phyloP scores from a whole-genome alignment of 1,140 invertebrate species.

The Ostrea denselamellosa region DNA sequence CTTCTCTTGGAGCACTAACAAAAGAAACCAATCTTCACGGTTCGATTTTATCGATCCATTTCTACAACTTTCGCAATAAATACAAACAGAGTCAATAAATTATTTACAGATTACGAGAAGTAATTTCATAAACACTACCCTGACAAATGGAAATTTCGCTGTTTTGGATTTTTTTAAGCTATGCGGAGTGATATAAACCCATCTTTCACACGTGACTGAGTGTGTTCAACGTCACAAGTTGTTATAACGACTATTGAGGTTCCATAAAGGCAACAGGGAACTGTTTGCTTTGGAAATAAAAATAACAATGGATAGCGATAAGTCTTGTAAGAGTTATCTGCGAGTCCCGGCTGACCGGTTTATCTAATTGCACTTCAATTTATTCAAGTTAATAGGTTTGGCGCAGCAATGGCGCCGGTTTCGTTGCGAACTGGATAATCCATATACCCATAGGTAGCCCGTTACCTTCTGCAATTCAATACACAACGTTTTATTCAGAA shows the following conservation, averaged over 20 bases:
- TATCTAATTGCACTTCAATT: not conserved
- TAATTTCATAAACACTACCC: not conserved
- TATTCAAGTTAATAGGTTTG: not conserved
- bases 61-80: not conserved
- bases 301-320: constrained; percentile 18
- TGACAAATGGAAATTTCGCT: constrained; percentile 32
- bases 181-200: constrained; percentile 50
- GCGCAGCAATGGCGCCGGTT: not conserved
- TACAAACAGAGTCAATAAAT: constrained; percentile 18
- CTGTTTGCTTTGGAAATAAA: constrained; percentile 39
- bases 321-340: not conserved
- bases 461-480: constrained; percentile 39
- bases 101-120: not conserved
- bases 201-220: constrained; percentile 58
- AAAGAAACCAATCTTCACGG: constrained; percentile 22
- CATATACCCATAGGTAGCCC: constrained; percentile 6
- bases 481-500: constrained; percentile 41
- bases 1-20: not conserved
- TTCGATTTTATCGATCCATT: not conserved
- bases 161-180: constrained; percentile 39
- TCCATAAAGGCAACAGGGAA: not conserved
- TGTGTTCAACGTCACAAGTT: constrained; percentile 69
- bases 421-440: constrained; percentile 40
- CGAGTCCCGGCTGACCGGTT: not conserved
- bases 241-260: constrained; percentile 68